phyloP scores from a whole-genome alignment of 37 sponge, comb jelly and placozoan species.

The Ianthella basta region DNA sequence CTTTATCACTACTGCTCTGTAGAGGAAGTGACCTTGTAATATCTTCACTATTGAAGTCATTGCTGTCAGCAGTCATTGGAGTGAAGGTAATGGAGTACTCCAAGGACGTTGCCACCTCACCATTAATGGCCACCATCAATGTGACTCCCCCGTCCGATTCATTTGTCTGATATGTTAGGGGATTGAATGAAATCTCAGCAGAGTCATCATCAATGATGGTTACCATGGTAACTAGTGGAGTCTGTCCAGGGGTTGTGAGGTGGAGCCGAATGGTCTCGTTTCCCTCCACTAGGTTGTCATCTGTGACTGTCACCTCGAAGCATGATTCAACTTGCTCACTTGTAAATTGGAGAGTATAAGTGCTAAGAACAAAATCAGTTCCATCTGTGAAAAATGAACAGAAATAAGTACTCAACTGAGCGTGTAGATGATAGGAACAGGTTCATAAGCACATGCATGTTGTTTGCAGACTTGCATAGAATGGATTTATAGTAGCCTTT shows the following conservation, averaged over 20 bases:
- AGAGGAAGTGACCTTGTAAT: not conserved
- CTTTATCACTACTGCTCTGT: not conserved
- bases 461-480: too few relatives aligned
- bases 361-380: not conserved
- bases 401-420: too few relatives aligned
- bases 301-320: not conserved
- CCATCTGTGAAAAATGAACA: constrained; percentile 26
- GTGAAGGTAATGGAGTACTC: not conserved
- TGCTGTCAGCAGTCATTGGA: not conserved
- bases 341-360: not conserved
- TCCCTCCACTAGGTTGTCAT: not conserved
- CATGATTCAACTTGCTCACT: not conserved
- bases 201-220: constrained; percentile 40
- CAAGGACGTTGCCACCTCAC: not conserved
- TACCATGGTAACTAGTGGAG: not conserved
- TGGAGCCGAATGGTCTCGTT: not conserved
- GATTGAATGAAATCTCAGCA: not conserved
- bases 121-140: not conserved
- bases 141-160: not conserved
- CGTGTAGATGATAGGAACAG: too few relatives aligned
- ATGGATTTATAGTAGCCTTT: too few relatives aligned
- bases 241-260: constrained; percentile 14
- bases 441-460: too few relatives aligned
- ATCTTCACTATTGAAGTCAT: not conserved
- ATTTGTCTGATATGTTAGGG: not conserved